These are phyloP conservation scores for Meteorus cinctellus DNA, from an alignment of 2,888 invertebrate genomes.

Conservation along the genomic window DNA sequence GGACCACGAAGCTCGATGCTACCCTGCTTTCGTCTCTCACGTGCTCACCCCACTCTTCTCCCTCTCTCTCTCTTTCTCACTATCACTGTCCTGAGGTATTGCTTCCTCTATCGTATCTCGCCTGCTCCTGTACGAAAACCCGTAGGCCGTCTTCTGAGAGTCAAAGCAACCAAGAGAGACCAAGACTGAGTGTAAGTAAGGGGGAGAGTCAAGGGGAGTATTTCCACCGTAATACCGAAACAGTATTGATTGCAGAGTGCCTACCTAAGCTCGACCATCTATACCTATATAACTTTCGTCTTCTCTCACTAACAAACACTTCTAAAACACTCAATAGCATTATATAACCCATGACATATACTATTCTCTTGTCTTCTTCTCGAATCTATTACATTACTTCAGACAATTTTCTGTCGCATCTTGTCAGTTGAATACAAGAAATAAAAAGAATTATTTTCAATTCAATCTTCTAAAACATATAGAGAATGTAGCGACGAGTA, in stretches of 20 bases:
- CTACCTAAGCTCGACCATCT: slow-evolving; percentile 64
- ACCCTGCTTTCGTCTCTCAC: slow-evolving; percentile 49
- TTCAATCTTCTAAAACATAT: background rate
- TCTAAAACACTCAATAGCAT: slow-evolving; percentile 22
- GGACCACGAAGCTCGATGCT: slow-evolving; percentile 68
- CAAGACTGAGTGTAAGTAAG: slow-evolving; percentile 12
- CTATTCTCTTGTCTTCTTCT: slow-evolving; percentile 7
- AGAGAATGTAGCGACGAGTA: background rate
- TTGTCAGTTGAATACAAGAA: background rate
- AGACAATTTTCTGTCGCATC: background rate
- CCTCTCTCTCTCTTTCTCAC: slow-evolving; percentile 34
- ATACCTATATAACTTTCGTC: slow-evolving; percentile 43
- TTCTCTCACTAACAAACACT: slow-evolving; percentile 31
- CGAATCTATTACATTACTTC: slow-evolving; percentile 12
- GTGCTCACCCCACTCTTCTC: slow-evolving; percentile 50
- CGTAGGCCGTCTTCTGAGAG: slow-evolving; percentile 66
- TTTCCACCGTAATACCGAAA: slow-evolving; percentile 72
- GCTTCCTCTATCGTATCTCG: slow-evolving; percentile 50
- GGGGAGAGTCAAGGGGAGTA: slow-evolving; percentile 62
- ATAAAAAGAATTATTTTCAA: background rate
- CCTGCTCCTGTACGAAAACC: slow-evolving; percentile 57
- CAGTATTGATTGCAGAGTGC: slow-evolving; percentile 71
- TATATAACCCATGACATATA: background rate
- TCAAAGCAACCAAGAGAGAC: slow-evolving; percentile 9
- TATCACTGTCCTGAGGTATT: slow-evolving; percentile 40